Conservation (phyloP, 2,113 vertebrate genomes). For the Cryptotis parvus region DNA sequence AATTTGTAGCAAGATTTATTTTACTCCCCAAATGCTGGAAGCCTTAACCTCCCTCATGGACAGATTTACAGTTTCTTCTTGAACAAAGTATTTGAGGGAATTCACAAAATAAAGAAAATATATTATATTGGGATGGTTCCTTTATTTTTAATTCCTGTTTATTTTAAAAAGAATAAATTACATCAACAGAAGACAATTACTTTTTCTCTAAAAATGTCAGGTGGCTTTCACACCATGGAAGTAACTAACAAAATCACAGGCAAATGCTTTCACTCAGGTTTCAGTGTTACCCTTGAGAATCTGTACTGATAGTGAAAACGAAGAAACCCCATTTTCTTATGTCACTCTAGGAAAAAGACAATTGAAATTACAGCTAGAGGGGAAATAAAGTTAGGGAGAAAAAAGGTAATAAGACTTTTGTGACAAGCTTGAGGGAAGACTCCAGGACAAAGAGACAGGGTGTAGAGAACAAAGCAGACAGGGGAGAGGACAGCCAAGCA, state of each 20-base stretch:
- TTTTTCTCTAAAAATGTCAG: background rate
- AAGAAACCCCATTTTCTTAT: constrained; percentile 44
- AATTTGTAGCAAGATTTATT: background rate
- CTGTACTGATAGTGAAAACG: constrained; percentile 9
- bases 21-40: background rate
- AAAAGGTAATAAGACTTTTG: constrained; percentile 34
- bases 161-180: background rate
- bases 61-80: background rate
- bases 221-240: constrained; percentile 6
- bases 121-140: background rate
- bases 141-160: background rate
- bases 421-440: constrained; percentile 11
- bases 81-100: background rate
- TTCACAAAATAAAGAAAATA: background rate
- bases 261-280: constrained; percentile 14
- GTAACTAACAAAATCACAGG: constrained; percentile 42
- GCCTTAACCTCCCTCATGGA: background rate
- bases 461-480: background rate
- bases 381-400: constrained; percentile 35
- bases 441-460: background rate
- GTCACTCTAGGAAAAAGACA: constrained; percentile 40
- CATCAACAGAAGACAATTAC: constrained; percentile 35
- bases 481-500: background rate
- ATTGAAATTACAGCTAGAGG: constrained; percentile 39
- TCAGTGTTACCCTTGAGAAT: background rate